Evolutionary conservation across 2,797 vertebrate species (phyloP).

Genomic region (Ammospiza maritima): DNA sequence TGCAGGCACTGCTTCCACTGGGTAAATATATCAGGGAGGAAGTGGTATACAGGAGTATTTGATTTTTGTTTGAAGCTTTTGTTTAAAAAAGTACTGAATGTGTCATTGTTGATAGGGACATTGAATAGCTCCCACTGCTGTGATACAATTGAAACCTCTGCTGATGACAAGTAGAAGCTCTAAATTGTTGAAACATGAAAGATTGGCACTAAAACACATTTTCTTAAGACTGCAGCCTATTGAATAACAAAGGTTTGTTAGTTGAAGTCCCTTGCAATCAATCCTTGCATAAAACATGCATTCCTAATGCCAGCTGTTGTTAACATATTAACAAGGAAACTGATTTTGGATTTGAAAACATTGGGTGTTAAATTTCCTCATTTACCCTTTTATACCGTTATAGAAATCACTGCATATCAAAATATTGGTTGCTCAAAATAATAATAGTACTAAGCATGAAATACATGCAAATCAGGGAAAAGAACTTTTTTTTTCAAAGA

Average conservation of each 20-base stretch:
- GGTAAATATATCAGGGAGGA: background rate
- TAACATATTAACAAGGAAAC: conserved; percentile 10
- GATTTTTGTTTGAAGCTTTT: conserved; percentile 10
- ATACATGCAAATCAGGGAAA: background rate
- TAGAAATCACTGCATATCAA: background rate
- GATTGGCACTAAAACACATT: conserved; percentile 16
- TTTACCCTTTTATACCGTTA: background rate
- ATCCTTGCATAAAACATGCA: background rate
- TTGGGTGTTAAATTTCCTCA: background rate
- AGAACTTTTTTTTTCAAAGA: background rate
- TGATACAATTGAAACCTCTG: conserved; percentile 1
- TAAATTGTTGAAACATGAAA: conserved; percentile 3
- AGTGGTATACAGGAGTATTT: background rate
- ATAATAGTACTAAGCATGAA: background rate
- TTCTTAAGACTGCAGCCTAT: background rate
- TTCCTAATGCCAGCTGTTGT: background rate
- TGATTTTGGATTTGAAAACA: conserved; percentile 4
- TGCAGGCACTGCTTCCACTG: background rate
- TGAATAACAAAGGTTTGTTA: background rate
- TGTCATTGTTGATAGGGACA: background rate
- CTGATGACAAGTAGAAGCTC: conserved; percentile 15
- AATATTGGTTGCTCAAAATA: background rate
- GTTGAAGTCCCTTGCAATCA: conserved; percentile 21
- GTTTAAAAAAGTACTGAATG: background rate
- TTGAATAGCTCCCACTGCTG: background rate